Evolutionary conservation across 2,797 vertebrate species (phyloP).

Genomic region (Tadarida brasiliensis): DNA sequence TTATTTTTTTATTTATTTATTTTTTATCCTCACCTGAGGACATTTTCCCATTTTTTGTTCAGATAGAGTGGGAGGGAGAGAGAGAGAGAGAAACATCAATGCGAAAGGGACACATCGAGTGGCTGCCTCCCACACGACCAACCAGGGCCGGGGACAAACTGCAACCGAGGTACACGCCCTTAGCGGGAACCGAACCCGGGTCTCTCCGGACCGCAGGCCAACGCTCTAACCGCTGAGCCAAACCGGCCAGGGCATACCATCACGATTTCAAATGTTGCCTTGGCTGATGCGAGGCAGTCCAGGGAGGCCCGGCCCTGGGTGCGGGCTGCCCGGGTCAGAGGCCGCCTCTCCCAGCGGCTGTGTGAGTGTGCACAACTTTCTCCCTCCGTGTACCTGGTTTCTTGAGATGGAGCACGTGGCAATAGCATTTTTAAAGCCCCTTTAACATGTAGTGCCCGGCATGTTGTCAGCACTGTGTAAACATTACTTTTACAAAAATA

Average conservation of each 20-base stretch:
- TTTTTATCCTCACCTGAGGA: neutral
- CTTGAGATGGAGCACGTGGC: neutral
- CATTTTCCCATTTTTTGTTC: neutral
- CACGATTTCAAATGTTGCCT: neutral
- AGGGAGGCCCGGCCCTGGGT: neutral
- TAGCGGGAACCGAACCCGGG: no score
- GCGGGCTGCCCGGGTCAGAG: neutral
- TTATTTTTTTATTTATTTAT: neutral
- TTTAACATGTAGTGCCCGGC: neutral
- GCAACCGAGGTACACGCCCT: neutral
- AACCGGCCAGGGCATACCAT: neutral
- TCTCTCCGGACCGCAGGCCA: no score
- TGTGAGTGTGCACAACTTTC: neutral
- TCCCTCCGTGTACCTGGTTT: neutral
- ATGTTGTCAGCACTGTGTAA: neutral
- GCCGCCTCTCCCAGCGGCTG: neutral
- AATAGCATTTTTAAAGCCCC: neutral
- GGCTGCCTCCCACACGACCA: neutral
- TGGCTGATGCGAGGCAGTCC: neutral
- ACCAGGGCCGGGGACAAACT: neutral
- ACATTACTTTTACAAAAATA: neutral
- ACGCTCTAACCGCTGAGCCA: no score
- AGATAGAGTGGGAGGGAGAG: neutral
- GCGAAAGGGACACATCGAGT: neutral
- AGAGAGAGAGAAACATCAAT: neutral